Conservation (phyloP, 2,888 invertebrate species). For the Tinea trinotella region DNA sequence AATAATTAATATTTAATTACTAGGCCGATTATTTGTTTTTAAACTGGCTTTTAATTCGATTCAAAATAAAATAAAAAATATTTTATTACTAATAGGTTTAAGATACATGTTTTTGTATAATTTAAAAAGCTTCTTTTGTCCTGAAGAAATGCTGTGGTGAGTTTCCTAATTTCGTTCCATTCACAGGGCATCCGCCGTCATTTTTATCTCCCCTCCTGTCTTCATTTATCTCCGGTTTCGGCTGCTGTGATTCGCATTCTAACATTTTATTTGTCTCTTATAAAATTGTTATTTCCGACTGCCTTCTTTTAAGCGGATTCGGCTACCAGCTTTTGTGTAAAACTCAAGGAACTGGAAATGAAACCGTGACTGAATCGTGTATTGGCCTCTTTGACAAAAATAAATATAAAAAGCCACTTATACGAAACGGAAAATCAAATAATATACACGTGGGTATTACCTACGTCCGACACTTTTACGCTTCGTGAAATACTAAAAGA, state of each 20-base stretch:
- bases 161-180: conserved; percentile 66
- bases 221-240: conserved; percentile 61
- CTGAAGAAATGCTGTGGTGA: conserved; percentile 54
- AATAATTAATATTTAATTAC: no score
- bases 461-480: background rate
- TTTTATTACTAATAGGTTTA: no score
- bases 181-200: conserved; percentile 65
- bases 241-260: conserved; percentile 54
- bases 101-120: conserved; percentile 37
- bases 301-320: conserved; percentile 63
- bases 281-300: conserved; percentile 68
- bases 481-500: background rate
- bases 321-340: conserved; percentile 48
- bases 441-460: background rate
- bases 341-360: conserved; percentile 66
- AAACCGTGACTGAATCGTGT: conserved; percentile 47
- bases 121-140: conserved; percentile 46
- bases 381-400: conserved; percentile 45
- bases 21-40: no score
- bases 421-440: background rate
- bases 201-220: conserved; percentile 67
- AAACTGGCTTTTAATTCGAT: no score
- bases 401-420: conserved; percentile 28
- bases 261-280: conserved; percentile 67
- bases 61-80: no score